Evolutionary conservation across 2,797 vertebrate species (phyloP).

Genomic region (Anguilla marmorata): DNA sequence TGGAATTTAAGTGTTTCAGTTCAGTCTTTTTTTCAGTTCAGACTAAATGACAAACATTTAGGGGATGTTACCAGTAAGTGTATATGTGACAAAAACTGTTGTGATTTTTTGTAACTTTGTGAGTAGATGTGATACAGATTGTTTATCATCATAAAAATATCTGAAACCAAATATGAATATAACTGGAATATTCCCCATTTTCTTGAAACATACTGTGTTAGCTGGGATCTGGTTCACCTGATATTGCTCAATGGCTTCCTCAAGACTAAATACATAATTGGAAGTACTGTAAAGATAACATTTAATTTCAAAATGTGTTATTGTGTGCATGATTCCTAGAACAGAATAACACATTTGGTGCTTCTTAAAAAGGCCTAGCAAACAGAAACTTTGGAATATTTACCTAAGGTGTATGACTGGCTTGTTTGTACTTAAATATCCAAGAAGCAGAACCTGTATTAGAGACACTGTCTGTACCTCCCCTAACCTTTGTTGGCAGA

Average conservation of each 20-base stretch:
- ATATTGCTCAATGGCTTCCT: background rate
- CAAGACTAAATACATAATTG: too few relatives aligned
- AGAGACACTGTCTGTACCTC: background rate
- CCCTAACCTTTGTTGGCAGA: background rate
- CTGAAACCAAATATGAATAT: too few relatives aligned
- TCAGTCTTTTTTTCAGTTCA: too few relatives aligned
- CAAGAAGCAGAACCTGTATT: background rate
- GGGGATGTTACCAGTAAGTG: background rate
- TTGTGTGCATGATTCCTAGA: background rate
- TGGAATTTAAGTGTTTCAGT: background rate
- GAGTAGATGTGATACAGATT: too few relatives aligned
- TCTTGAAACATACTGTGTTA: background rate
- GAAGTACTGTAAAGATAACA: background rate
- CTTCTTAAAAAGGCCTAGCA: background rate
- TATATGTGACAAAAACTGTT: background rate
- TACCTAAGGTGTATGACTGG: background rate
- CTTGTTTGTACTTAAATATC: background rate
- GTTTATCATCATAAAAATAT: too few relatives aligned
- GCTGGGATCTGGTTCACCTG: background rate
- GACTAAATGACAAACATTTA: background rate
- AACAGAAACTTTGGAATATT: background rate
- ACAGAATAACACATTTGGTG: background rate
- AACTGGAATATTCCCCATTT: too few relatives aligned
- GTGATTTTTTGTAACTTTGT: background rate
- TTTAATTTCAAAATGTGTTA: background rate